Percentiles rank a stretch among this genome's conserved stretches.
These are phyloP conservation scores for Drosophila melanocephala DNA, from an alignment of 2,888 invertebrate genomes.

Conservation along the genomic window DNA sequence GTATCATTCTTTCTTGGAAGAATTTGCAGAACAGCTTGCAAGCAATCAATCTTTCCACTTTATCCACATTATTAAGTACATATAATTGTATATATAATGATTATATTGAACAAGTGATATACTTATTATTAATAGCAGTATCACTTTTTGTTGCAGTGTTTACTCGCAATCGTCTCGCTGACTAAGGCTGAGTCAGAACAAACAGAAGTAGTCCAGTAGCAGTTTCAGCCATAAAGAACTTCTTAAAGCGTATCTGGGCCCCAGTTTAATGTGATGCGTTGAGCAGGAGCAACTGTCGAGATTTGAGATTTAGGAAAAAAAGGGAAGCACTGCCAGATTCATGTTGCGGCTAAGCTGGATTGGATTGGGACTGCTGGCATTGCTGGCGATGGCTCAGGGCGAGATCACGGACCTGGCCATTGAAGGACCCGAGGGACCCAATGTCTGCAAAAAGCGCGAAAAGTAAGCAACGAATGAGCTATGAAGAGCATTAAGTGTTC, in stretches of 20 bases:
- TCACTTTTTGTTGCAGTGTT: constrained; percentile 30
- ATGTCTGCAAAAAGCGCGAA: constrained; percentile 92
- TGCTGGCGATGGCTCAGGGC: constrained; percentile 19
- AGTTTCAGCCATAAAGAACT: constrained; percentile 3
- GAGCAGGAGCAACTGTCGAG: constrained; percentile 23
- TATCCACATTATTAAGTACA: neutral
- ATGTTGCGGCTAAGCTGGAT: constrained; percentile 47
- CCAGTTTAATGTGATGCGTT: constrained; percentile 45
- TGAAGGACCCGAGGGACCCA: constrained; percentile 88
- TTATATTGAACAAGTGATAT: neutral
- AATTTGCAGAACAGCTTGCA: neutral
- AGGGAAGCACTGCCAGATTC: constrained; percentile 18
- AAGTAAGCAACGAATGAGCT: constrained; percentile 87
- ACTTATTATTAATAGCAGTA: neutral
- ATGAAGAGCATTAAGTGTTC: neutral
- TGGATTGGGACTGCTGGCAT: constrained; percentile 13
- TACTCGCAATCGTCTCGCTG: neutral
- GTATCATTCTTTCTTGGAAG: neutral
- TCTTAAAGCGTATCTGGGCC: constrained; percentile 1
- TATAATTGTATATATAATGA: neutral
- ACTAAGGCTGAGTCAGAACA: constrained; percentile 35
- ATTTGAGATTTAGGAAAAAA: constrained; percentile 8
- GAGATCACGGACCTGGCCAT: constrained; percentile 45
- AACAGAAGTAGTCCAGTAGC: neutral
- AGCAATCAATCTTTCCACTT: neutral